A percentile compares a stretch with the other conserved stretches of the same genome.
phyloP scores from a whole-genome alignment of 2,113 vertebrate species.

The Gymnocephalus cernua region DNA sequence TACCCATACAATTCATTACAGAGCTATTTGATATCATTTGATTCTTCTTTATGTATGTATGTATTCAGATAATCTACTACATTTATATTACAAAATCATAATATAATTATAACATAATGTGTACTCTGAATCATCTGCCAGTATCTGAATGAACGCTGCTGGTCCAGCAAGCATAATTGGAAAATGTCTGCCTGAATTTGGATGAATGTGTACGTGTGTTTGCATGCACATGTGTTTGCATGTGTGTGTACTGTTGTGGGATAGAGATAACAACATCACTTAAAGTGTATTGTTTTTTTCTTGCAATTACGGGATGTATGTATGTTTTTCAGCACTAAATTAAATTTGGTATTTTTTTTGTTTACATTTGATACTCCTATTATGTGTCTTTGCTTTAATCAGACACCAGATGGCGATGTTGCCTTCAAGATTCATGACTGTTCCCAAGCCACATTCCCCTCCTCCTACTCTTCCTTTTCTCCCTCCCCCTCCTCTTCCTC shows the following conservation, averaged over 20 bases:
- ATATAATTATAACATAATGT: too few species aligned
- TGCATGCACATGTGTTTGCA: neutral
- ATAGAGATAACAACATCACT: rapidly evolving
- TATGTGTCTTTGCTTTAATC: neutral
- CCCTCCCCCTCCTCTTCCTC: neutral
- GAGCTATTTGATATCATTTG: neutral
- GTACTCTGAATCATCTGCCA: too few species aligned
- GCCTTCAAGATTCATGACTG: constrained; percentile 39
- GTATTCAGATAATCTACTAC: neutral
- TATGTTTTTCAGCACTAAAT: neutral
- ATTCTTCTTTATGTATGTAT: neutral
- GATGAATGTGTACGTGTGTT: neutral
- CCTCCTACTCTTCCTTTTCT: neutral
- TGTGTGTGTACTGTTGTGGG: neutral
- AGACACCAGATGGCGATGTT: constrained; percentile 70
- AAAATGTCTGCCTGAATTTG: constrained; percentile 3
- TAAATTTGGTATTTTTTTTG: neutral
- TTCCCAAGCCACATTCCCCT: constrained; percentile 41
- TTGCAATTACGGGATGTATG: neutral
- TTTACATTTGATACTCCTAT: neutral
- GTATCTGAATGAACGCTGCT: too few species aligned
- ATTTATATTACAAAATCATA: too few species aligned
- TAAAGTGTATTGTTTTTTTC: neutral
- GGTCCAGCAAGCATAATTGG: too few species aligned
- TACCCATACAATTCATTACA: neutral